Evolutionary conservation across 2,797 vertebrate species (phyloP).

Genomic region (Decapterus maruadsi): DNA sequence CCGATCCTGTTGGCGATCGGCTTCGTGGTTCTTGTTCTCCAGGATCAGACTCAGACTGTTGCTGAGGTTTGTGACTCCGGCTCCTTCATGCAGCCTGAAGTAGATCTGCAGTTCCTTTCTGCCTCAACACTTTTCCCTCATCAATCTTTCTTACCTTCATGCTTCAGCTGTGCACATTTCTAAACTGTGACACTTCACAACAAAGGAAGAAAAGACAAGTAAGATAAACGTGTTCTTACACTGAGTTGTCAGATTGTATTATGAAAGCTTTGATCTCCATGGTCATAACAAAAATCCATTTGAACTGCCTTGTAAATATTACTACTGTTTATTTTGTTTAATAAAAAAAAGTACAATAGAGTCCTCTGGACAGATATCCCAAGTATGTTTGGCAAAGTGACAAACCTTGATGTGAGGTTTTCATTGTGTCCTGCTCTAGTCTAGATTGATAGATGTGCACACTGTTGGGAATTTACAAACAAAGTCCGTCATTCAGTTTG

Average conservation of each 20-base stretch:
- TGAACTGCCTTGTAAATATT: slow-evolving; percentile 42
- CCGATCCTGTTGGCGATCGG: neutral
- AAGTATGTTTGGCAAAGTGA: neutral
- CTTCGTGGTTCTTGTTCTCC: neutral
- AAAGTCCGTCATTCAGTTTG: too few relatives aligned
- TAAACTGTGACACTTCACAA: neutral
- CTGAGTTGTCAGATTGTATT: neutral
- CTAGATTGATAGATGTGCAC: neutral
- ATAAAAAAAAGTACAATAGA: slow-evolving; percentile 31
- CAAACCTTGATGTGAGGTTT: neutral
- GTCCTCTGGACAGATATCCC: neutral
- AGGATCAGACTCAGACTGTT: neutral
- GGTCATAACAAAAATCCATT: slow-evolving; percentile 1
- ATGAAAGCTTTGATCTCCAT: slow-evolving; percentile 3
- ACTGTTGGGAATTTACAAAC: too few relatives aligned
- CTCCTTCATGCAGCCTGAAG: neutral
- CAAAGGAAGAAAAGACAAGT: neutral
- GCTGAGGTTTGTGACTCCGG: neutral
- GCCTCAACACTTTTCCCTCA: neutral
- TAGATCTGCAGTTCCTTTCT: neutral
- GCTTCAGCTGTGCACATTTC: neutral
- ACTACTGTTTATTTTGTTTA: slow-evolving; percentile 25
- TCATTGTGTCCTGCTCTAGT: neutral
- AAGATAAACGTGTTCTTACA: neutral
- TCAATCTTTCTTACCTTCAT: neutral